phyloP scores from a whole-genome alignment of 2,888 invertebrate species.

The Pasiphila rectangulata region DNA sequence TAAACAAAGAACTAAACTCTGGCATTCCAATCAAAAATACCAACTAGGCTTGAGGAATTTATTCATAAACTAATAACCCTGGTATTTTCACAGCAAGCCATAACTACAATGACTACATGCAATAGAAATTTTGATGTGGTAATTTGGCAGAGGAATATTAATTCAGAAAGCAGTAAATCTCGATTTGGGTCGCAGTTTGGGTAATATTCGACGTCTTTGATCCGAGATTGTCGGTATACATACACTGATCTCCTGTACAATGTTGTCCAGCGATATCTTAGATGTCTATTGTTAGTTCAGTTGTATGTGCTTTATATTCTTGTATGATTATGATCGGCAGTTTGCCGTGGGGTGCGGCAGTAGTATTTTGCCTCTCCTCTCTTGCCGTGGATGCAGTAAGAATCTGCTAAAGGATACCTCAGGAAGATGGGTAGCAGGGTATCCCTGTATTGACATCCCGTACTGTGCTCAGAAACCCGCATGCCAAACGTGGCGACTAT shows the following conservation, averaged over 20 bases:
- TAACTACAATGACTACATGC: constrained; percentile 5
- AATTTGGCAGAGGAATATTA: constrained; percentile 33
- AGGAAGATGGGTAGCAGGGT: too few species aligned
- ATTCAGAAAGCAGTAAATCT: constrained; percentile 29
- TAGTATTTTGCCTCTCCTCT: too few species aligned
- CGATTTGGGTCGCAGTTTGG: constrained; percentile 28
- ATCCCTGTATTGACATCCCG: too few species aligned
- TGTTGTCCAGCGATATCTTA: constrained; percentile 1
- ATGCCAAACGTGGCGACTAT: too few species aligned
- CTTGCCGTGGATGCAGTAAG: too few species aligned
- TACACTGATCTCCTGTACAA: background rate
- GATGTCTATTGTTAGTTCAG: background rate
- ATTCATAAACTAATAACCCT: background rate
- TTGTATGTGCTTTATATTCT: background rate
- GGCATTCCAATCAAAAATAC: background rate
- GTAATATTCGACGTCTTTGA: constrained; percentile 28
- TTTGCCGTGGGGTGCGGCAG: too few species aligned
- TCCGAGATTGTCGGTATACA: constrained; percentile 22
- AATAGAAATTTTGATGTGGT: constrained; percentile 19
- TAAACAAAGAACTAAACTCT: background rate
- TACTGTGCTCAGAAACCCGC: too few species aligned
- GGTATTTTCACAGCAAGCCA: constrained; percentile 2
- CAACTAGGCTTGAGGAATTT: background rate
- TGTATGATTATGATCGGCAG: too few species aligned
- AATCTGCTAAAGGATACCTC: too few species aligned